phyloP scores from a whole-genome alignment of 1,140 invertebrate genomes.

The Antheraea pernyi region DNA sequence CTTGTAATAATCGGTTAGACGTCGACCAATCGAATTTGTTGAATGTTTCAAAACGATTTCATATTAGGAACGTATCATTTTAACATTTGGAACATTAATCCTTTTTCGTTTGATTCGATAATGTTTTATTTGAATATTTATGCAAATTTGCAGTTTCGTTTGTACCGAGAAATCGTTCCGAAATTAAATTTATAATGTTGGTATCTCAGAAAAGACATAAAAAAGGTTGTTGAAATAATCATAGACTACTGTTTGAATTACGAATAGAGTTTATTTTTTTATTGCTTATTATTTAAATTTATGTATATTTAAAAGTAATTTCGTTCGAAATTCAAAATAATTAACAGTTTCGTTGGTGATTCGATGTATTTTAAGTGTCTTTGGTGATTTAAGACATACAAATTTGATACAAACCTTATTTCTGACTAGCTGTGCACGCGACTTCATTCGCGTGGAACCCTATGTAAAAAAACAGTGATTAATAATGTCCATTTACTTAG shows the following conservation, averaged over 20 bases:
- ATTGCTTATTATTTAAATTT: constrained; percentile 18
- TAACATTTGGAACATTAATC: constrained; percentile 34
- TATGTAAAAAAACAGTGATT: too few relatives aligned
- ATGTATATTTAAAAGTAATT: constrained; percentile 15
- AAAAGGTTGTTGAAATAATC: constrained; percentile 32
- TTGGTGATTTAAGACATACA: not conserved
- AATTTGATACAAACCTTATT: too few relatives aligned
- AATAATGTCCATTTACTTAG: too few relatives aligned
- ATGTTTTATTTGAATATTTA: constrained; percentile 23
- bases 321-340: constrained; percentile 10
- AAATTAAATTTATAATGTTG: constrained; percentile 24
- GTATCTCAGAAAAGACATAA: constrained; percentile 10
- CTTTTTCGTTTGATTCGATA: not conserved
- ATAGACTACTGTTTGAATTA: constrained; percentile 33
- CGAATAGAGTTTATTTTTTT: not conserved
- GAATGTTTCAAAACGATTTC: constrained; percentile 32
- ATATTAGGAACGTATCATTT: constrained; percentile 49
- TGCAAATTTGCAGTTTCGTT: constrained; percentile 35
- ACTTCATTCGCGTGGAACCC: too few relatives aligned
- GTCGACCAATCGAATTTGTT: not conserved
- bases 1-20: not conserved
- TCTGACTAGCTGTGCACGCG: too few relatives aligned
- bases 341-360: constrained; percentile 13
- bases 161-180: constrained; percentile 47
- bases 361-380: constrained; percentile 7